Evolutionary conservation across 2,113 vertebrate species (phyloP).

Genomic region (Phainopepla nitens): DNA sequence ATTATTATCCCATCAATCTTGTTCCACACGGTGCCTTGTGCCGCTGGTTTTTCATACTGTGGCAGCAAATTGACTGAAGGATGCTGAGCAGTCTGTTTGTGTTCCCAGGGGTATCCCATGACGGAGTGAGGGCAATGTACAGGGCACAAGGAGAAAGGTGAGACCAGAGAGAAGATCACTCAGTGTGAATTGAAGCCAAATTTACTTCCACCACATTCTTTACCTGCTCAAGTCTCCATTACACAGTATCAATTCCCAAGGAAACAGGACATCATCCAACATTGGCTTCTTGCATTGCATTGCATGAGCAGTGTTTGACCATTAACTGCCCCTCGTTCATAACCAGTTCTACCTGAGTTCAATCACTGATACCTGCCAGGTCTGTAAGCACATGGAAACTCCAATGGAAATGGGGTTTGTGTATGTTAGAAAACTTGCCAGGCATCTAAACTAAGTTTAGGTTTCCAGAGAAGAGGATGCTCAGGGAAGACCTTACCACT

Average conservation of each 20-base stretch:
- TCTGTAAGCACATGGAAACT: neutral
- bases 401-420: neutral
- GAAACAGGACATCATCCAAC: neutral
- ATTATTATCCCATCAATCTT: slow-evolving; percentile 3
- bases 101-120: neutral
- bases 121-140: neutral
- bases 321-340: neutral
- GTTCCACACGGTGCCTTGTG: neutral
- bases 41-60: neutral
- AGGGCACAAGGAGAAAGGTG: neutral
- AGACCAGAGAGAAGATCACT: neutral
- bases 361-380: neutral
- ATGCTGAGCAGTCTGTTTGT: neutral
- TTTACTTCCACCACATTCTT: neutral
- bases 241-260: neutral
- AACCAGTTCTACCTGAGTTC: neutral
- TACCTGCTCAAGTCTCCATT: neutral
- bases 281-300: neutral
- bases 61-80: slow-evolving; percentile 14
- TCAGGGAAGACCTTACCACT: neutral
- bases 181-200: neutral
- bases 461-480: neutral
- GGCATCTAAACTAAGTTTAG: neutral
- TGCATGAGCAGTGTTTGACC: neutral
- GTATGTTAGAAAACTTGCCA: neutral